A percentile compares a stretch with the other conserved stretches of the same genome.
These are phyloP conservation scores for Artibeus jamaicensis DNA, from an alignment of 2,797 vertebrate species.

Conservation along the genomic window DNA sequence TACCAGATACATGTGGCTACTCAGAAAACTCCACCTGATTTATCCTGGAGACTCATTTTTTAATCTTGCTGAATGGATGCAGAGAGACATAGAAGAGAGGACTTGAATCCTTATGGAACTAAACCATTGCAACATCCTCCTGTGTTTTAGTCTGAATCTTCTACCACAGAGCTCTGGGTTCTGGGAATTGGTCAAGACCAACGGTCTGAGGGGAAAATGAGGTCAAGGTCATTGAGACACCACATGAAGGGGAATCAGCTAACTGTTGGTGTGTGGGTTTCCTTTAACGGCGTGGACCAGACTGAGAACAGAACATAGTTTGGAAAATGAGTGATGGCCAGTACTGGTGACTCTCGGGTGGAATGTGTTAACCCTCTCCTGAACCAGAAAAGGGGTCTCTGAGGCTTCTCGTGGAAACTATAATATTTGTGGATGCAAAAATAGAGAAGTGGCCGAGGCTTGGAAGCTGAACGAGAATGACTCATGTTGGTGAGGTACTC, in stretches of 20 bases:
- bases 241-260: not conserved
- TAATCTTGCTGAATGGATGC: not conserved
- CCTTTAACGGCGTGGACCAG: not conserved
- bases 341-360: conserved; percentile 12
- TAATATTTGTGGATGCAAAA: conserved; percentile 51
- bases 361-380: conserved; percentile 39
- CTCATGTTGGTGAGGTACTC: conserved; percentile 12
- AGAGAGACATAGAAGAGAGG: conserved; percentile 29
- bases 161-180: not conserved
- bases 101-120: not conserved
- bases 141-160: conserved; percentile 8
- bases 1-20: not conserved
- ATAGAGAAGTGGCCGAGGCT: conserved; percentile 37
- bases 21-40: not conserved
- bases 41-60: not conserved
- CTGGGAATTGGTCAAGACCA: conserved; percentile 33
- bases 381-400: conserved; percentile 55
- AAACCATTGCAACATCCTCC: not conserved
- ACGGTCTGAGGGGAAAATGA: not conserved
- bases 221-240: conserved; percentile 37
- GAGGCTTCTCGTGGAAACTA: conserved; percentile 61
- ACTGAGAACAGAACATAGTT: conserved; percentile 30
- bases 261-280: conserved; percentile 23
- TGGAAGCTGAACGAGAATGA: conserved; percentile 30
- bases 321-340: conserved; percentile 57